Evolutionary conservation across 1,140 invertebrate species (phyloP).

Genomic region (Drosophila setifemur): DNA sequence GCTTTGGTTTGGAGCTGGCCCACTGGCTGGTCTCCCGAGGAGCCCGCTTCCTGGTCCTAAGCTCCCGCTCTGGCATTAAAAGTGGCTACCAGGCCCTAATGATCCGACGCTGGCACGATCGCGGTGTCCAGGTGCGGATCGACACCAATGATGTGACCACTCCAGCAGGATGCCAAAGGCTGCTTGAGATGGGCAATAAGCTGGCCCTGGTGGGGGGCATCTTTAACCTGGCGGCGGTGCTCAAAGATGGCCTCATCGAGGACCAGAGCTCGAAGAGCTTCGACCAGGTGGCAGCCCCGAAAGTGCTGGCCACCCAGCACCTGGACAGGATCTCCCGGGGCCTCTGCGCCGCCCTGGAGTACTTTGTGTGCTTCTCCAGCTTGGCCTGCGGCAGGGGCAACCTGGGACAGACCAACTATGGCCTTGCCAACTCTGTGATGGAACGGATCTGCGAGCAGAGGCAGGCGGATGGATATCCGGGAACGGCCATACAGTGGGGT

Average conservation of each 20-base stretch:
- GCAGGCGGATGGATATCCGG: constrained; percentile 89
- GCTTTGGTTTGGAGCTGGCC: constrained; percentile 96
- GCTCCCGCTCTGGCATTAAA: constrained; percentile 92
- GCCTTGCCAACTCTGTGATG: constrained; percentile 97
- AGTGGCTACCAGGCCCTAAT: constrained; percentile 94
- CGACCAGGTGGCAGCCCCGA: constrained; percentile 88
- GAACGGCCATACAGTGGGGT: constrained; percentile 97
- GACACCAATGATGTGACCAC: constrained; percentile 87
- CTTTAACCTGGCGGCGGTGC: constrained; percentile 96
- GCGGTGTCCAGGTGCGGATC: constrained; percentile 88
- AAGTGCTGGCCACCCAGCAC: constrained; percentile 91
- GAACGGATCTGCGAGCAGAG: constrained; percentile 95
- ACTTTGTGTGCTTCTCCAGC: constrained; percentile 97
- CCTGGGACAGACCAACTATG: constrained; percentile 97
- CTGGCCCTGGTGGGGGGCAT: constrained; percentile 95
- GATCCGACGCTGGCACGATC: constrained; percentile 88
- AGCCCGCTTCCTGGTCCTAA: constrained; percentile 91
- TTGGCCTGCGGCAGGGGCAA: constrained; percentile 97
- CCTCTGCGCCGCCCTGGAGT: constrained; percentile 90
- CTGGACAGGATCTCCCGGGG: constrained; percentile 89
- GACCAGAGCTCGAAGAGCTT: constrained; percentile 93
- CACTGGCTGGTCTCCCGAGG: constrained; percentile 95
- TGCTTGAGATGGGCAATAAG: constrained; percentile 88
- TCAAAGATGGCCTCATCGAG: constrained; percentile 93
- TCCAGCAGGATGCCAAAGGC: constrained; percentile 86